Base-by-base conservation (phyloP, 53 echinoderm and acorn worm species). In the Paracentrotus lividus region DNA sequence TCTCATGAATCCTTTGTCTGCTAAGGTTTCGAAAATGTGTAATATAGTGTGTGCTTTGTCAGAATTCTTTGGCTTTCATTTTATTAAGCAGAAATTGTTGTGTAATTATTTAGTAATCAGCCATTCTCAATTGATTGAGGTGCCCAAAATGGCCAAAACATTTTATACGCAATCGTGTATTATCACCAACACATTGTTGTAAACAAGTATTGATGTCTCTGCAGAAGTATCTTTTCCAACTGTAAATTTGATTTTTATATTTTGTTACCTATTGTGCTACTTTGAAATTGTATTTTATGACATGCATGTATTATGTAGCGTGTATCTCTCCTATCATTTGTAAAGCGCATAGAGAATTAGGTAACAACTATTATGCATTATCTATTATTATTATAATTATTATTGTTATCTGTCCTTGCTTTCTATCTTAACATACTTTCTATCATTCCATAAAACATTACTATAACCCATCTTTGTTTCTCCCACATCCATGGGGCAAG, bases 201-300 rank as follows among this genome's bases (percentile, higher is more conserved):
- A 21, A 76, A 38, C 76, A 76, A 44, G 47, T 81, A 81, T 81
- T 81, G 47, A 81, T 81, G n/a, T n/a, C n/a, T n/a, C n/a, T n/a
- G n/a, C n/a, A n/a, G n/a, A n/a, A n/a, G n/a, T n/a, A n/a, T n/a
- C n/a, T n/a, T n/a, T n/a, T n/a, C n/a, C n/a, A n/a, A n/a, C n/a
- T n/a, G n/a, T n/a, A n/a, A n/a, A n/a, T n/a, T n/a, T n/a, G n/a
- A n/a, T n/a, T n/a, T n/a, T n/a, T n/a, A n/a, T n/a, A n/a, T n/a
- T n/a, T n/a, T n/a, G n/a, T n/a, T n/a, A n/a, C n/a, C n/a, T n/a
- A n/a, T n/a, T n/a, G n/a, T n/a, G n/a, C n/a, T n/a, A n/a, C n/a
- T n/a, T n/a, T n/a, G n/a, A n/a, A n/a, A n/a, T n/a, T n/a, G n/a
- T n/a, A n/a, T n/a, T n/a, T n/a, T n/a, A n/a, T n/a, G n/a, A n/a